Evolutionary conservation across 2,797 vertebrate genomes (phyloP), one percentile per base, ranked within the genome.

Genomic region (Hirundo rustica): DNA sequence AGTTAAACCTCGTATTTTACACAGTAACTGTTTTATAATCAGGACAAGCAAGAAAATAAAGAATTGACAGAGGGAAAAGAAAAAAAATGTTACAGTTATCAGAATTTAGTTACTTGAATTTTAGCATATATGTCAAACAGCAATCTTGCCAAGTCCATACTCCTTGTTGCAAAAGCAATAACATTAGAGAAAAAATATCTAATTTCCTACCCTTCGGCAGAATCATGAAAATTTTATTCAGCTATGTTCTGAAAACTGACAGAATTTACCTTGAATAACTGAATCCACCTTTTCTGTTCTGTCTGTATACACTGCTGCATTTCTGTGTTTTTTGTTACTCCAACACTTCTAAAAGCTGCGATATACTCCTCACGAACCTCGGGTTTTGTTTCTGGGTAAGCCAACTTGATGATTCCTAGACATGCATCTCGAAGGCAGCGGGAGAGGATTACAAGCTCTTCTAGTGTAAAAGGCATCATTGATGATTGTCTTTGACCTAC

Each of bases 391-490:
- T 99, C 99, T 0, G 99, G 99, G 86, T 99, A 99, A 45, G 99
- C 99, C 97, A 99, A 96, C 93, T 99, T 99, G 95, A 99, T 99
- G 97, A 99, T 99, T 86, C 99, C 99, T 75, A 99, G 97, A 90
- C 99, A 99, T 0, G 99, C 99, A 23, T 99, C 99, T 51, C 99
- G 98, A 92, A 99, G 98, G 97, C 99, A 99, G 60, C 98, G 99
- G 45, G 99, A 99, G 80, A 99, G 91, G 66, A 98, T 97, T 58
- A 99, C 98, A 96, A 99, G 97, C 97, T 99, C 99, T 48, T 95
- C 96, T 95, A 99, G 97, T 5, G 98, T 99, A 97, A 99, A 99
- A 94, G 99, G 99, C 99, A 99, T 99, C 99, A 99, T 99, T 83
- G 99, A 99, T 55, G 99, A 98, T 96, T 98, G 98, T 74, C 98